phyloP scores from a whole-genome alignment of 2,888 invertebrate species.

The Stenchaetothrips biformis region DNA sequence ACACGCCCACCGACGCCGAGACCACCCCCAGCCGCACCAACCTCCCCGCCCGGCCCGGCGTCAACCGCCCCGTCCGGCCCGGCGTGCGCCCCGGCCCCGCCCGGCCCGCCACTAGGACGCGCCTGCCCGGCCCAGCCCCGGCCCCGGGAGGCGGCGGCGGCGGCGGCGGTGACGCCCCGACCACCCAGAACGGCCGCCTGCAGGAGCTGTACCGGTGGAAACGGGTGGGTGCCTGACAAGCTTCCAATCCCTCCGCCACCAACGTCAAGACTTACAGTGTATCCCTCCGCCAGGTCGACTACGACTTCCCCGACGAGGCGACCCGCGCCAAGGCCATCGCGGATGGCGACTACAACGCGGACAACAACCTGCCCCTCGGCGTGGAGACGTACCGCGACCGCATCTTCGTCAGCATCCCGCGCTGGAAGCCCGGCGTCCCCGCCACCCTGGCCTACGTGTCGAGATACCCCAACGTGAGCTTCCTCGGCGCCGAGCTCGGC shows the following conservation, averaged over 20 bases:
- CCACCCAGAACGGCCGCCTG: slow-evolving; percentile 38
- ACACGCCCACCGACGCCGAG: slow-evolving; percentile 27
- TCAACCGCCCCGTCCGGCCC: not conserved
- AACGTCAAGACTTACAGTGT: slow-evolving; percentile 37
- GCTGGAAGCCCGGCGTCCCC: slow-evolving; percentile 70
- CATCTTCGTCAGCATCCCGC: slow-evolving; percentile 69
- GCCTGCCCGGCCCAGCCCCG: slow-evolving; percentile 35
- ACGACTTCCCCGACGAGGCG: slow-evolving; percentile 58
- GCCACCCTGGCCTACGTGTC: slow-evolving; percentile 69
- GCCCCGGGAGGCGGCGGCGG: slow-evolving; percentile 44
- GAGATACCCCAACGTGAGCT: slow-evolving; percentile 56
- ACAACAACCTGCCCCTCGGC: slow-evolving; percentile 70
- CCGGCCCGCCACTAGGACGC: slow-evolving; percentile 32
- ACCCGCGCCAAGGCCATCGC: slow-evolving; percentile 57
- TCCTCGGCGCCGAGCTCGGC: slow-evolving; percentile 42
- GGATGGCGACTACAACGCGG: slow-evolving; percentile 59
- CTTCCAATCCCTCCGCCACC: slow-evolving; percentile 21
- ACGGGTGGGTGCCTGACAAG: not conserved
- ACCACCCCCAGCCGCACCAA: slow-evolving; percentile 2
- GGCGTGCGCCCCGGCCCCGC: not conserved
- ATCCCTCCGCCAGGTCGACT: slow-evolving; percentile 67
- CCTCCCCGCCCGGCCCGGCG: slow-evolving; percentile 11
- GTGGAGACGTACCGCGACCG: slow-evolving; percentile 63
- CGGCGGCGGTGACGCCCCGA: slow-evolving; percentile 44
- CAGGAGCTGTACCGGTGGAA: slow-evolving; percentile 30